Evolutionary conservation across 2,888 invertebrate species (phyloP).

Genomic region (Chironomus tentans): DNA sequence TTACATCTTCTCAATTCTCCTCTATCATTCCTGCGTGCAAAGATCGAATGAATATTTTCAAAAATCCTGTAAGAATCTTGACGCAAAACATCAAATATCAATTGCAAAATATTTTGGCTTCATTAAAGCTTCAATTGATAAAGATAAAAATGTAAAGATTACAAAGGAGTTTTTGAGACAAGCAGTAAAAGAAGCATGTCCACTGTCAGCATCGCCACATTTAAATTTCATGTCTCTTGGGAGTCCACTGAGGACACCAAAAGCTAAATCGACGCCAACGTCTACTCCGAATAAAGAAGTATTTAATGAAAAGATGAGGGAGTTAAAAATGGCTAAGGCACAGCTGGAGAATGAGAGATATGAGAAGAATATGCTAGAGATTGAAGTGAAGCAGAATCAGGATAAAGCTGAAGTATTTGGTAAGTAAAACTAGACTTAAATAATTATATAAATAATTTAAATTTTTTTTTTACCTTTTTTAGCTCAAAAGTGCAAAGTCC

Average conservation of each 20-base stretch:
- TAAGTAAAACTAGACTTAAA: no score
- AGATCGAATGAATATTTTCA: conserved; percentile 35
- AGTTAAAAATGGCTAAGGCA: conserved; percentile 35
- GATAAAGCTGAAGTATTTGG: conserved; percentile 29
- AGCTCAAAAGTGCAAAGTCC: neutral
- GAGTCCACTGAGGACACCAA: conserved; percentile 32
- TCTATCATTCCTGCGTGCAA: conserved; percentile 39
- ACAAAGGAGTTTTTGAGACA: neutral
- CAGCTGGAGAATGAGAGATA: conserved; percentile 38
- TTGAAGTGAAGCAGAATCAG: conserved; percentile 36
- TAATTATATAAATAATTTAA: no score
- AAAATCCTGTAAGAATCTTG: conserved; percentile 35
- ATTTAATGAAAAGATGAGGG: conserved; percentile 36
- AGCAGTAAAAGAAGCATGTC: neutral
- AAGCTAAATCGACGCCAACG: conserved; percentile 32
- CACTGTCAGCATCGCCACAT: neutral
- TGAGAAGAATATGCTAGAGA: conserved; percentile 37
- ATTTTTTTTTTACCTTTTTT: neutral
- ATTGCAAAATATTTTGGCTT: conserved; percentile 35
- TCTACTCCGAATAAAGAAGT: conserved; percentile 35
- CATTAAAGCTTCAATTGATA: neutral
- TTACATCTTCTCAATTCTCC: conserved; percentile 37
- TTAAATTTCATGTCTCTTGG: conserved; percentile 9
- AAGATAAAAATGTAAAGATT: neutral
- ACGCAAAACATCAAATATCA: conserved; percentile 33